Conservation (phyloP, 1,140 invertebrate genomes). For the Musca domestica region DNA sequence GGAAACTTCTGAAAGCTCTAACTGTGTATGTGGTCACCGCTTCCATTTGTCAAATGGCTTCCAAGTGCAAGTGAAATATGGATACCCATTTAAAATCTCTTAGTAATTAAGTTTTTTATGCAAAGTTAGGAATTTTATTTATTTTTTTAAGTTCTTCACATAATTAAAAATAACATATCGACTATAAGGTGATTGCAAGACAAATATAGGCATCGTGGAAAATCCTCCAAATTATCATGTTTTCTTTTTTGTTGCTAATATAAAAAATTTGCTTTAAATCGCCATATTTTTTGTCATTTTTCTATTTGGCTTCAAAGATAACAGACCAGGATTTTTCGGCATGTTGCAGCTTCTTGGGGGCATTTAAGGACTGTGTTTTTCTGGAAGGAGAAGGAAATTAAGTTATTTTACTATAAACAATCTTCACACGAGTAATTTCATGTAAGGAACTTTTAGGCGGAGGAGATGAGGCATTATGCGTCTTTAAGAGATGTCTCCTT, state of each 20-base stretch:
- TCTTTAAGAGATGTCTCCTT: no score
- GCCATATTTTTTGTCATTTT: conserved; percentile 1
- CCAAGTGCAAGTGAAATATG: background rate
- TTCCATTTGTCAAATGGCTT: no score
- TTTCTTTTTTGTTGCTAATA: no score
- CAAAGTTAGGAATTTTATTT: background rate
- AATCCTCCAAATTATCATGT: no score
- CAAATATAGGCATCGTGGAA: no score
- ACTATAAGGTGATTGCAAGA: background rate
- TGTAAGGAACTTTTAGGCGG: no score
- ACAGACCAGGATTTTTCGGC: conserved; percentile 50
- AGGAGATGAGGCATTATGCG: no score
- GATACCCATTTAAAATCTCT: background rate
- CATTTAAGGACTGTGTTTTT: conserved; percentile 20
- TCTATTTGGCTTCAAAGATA: conserved; percentile 35
- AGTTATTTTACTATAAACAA: background rate
- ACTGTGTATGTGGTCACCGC: background rate
- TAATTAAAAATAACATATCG: background rate
- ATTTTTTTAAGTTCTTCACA: background rate
- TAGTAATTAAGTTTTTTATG: background rate
- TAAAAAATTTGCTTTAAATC: background rate
- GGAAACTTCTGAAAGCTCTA: background rate
- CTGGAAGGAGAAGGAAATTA: conserved; percentile 1
- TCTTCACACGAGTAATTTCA: background rate
- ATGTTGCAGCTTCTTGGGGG: conserved; percentile 24